Base-by-base conservation (phyloP, 2,797 vertebrate genomes). In the Pteronotus mesoamericanus region DNA sequence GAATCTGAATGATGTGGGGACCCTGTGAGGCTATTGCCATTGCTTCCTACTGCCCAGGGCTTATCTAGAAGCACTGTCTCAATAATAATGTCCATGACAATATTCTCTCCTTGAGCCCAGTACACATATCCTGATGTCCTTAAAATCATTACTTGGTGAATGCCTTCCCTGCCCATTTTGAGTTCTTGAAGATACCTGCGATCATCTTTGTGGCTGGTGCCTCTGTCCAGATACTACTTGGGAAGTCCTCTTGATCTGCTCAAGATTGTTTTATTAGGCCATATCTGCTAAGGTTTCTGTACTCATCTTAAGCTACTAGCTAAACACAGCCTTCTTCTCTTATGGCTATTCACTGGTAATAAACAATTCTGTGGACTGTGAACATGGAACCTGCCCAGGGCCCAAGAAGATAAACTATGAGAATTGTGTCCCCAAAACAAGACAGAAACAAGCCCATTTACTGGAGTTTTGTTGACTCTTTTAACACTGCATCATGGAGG, bases 221-320 rank as follows among this genome's bases (percentile, higher is more conserved):
- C 29, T 90, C 4, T 87, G 72, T 88, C 48, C 66, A 91, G 59
- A 87, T 24, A 51, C 80, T 89, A 32, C 34, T 72, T 84, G 37
- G 12, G 8, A 94, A 80, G 51, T 71, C 37, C 71, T 88, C 79
- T 95, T 94, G 53, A 86, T 57, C 18, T 69, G 6, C 16, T 78
- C 14, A 90, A 59, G 32, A 53, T 44, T 89, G 26, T 51, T 94
- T 91, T 89, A 86, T 97, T 94, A 64, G 48, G 39, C 42, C 51
- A 22, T 3, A 78, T 86, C 44, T 91, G 22, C 72, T 91, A 92
- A 71, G 53, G 2, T 8, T 39, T 80, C 29, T 89, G 32, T 11
- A 55, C n/a, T 96, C 29, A 75, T 79, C 48, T 95, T 89, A 93
- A 93, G 46, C 48, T 55, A 91, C 29, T 21, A 53, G 59, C 26